Evolutionary conservation across 2,797 vertebrate genomes (phyloP).

Genomic region (Parambassis ranga): DNA sequence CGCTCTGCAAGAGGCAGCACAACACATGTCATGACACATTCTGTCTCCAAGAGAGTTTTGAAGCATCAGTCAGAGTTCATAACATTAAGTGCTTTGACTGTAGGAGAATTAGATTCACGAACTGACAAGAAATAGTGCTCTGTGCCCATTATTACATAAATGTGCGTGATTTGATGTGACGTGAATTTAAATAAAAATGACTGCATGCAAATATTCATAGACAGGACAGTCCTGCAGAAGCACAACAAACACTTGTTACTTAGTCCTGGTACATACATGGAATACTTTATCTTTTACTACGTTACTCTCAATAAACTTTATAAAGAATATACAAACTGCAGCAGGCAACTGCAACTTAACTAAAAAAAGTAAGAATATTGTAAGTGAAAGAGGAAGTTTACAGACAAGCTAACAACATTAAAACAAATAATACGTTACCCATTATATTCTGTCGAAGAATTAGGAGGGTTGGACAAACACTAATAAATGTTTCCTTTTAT

Average conservation of each 20-base stretch:
- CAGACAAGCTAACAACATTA: constrained; percentile 21
- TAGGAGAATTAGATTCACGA: no score
- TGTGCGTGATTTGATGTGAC: no score
- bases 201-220: no score
- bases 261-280: no score
- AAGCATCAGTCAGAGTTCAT: background rate
- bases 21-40: background rate
- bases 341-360: no score
- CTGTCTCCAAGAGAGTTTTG: background rate
- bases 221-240: no score
- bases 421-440: constrained; percentile 32
- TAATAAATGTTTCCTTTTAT: background rate
- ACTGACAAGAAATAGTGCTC: no score
- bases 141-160: no score
- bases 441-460: constrained; percentile 24
- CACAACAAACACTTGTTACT: no score
- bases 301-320: background rate
- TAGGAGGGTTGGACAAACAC: background rate
- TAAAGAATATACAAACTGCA: background rate
- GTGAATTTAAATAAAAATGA: no score
- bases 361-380: no score
- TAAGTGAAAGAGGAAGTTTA: background rate
- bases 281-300: background rate
- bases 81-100: no score
- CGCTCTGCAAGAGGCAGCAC: constrained; percentile 19